Evolutionary conservation across 2,113 vertebrate genomes (phyloP).

Genomic region (Oplegnathus fasciatus): DNA sequence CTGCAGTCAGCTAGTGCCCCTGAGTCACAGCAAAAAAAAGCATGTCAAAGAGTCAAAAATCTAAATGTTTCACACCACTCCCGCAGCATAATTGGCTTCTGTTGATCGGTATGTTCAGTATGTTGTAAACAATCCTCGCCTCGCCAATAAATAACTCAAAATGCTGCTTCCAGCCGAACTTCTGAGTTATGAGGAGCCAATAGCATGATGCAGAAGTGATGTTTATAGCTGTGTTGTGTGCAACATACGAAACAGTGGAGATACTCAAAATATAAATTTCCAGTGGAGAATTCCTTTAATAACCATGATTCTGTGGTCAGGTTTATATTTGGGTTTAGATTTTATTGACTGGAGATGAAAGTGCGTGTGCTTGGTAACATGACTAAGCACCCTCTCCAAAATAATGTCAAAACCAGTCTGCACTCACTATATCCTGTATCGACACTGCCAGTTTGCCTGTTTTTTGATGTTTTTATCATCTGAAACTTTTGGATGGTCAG

Average conservation of each 20-base stretch:
- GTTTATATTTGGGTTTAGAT: neutral
- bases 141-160: neutral
- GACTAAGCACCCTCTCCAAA: neutral
- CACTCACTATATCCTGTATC: neutral
- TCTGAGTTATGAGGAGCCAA: neutral
- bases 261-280: neutral
- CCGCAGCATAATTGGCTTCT: neutral
- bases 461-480: slow-evolving; percentile 5
- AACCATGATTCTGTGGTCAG: neutral
- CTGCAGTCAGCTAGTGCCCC: neutral
- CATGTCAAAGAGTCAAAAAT: neutral
- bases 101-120: slow-evolving; percentile 14
- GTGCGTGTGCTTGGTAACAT: slow-evolving; percentile 22
- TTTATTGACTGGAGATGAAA: neutral
- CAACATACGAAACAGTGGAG: neutral
- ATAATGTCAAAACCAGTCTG: slow-evolving; percentile 11
- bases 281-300: neutral
- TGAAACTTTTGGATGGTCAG: slow-evolving; percentile 10
- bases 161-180: neutral
- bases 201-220: neutral
- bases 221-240: neutral
- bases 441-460: neutral
- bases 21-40: neutral
- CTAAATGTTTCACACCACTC: neutral
- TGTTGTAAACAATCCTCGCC: neutral